Percentiles rank a stretch among this genome's conserved stretches.
phyloP scores from a whole-genome alignment of 2,888 invertebrate species.

The Plemyria rubiginata region DNA sequence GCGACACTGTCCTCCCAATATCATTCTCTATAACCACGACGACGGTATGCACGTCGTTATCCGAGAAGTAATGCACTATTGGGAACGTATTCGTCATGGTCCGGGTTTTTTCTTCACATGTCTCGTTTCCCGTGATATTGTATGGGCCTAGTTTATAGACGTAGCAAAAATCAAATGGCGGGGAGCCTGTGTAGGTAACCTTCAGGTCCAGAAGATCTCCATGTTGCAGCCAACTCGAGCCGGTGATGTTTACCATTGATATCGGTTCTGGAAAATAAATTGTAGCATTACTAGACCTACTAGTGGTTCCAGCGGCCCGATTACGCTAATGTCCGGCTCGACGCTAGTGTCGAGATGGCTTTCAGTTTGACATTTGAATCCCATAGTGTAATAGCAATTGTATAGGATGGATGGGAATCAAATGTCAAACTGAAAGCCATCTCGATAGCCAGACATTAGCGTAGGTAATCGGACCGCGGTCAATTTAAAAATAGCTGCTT shows the following conservation, averaged over 20 bases:
- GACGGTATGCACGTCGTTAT: conserved; percentile 90
- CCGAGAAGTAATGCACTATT: conserved; percentile 88
- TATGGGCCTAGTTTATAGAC: conserved; percentile 86
- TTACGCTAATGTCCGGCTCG: too few species aligned
- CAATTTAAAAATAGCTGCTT: too few species aligned
- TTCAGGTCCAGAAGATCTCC: conserved; percentile 90
- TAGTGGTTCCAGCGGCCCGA: neutral
- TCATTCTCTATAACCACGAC: conserved; percentile 92
- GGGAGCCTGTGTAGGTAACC: conserved; percentile 90
- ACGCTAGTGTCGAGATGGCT: too few species aligned
- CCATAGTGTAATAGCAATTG: too few species aligned
- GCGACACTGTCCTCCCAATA: conserved; percentile 87
- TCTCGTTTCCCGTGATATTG: conserved; percentile 91
- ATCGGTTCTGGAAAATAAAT: conserved; percentile 86
- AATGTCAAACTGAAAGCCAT: too few species aligned
- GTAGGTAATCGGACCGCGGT: too few species aligned
- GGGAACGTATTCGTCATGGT: conserved; percentile 85
- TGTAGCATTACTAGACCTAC: neutral
- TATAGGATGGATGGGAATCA: too few species aligned
- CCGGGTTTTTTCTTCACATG: conserved; percentile 78
- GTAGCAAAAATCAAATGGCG: conserved; percentile 89
- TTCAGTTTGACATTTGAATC: too few species aligned
- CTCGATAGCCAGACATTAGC: too few species aligned
- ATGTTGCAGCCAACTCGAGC: conserved; percentile 92
- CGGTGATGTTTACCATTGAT: conserved; percentile 87